phyloP scores from a whole-genome alignment of 2,797 vertebrate species.

The Synanceia verrucosa region DNA sequence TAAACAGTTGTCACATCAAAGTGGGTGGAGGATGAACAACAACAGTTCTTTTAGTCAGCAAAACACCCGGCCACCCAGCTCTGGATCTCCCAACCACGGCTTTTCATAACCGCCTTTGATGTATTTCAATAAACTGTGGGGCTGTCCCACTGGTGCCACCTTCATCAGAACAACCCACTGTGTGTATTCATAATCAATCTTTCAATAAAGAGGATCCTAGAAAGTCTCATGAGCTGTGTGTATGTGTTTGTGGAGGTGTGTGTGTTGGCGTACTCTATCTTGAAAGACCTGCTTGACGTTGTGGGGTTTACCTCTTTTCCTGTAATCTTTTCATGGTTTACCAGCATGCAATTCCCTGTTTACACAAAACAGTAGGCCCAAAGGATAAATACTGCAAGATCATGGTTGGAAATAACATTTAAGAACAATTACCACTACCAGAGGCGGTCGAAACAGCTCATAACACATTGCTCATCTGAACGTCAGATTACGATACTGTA shows the following conservation, averaged over 20 bases:
- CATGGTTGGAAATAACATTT: conserved; percentile 10
- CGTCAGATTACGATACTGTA: background rate
- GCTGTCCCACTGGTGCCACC: conserved; percentile 56
- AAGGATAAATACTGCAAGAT: conserved; percentile 1
- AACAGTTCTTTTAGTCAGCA: conserved; percentile 62
- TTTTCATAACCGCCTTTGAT: conserved; percentile 43
- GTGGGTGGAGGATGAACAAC: conserved; percentile 53
- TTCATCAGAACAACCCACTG: conserved; percentile 54
- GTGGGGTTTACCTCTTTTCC: conserved; percentile 42
- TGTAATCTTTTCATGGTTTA: conserved; percentile 42
- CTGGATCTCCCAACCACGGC: conserved; percentile 53
- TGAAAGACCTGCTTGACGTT: conserved; percentile 22
- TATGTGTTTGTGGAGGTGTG: conserved; percentile 29
- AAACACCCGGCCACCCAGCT: conserved; percentile 38
- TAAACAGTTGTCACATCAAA: conserved; percentile 38
- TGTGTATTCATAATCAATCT: conserved; percentile 38
- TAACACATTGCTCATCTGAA: background rate
- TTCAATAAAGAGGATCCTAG: conserved; percentile 48
- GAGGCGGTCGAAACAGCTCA: conserved; percentile 6
- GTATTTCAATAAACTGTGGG: conserved; percentile 59
- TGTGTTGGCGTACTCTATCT: conserved; percentile 26
- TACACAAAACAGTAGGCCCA: background rate
- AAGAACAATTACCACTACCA: background rate
- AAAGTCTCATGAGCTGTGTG: conserved; percentile 36
- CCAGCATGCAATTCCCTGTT: conserved; percentile 5